Conservation (phyloP, 2,888 invertebrate genomes). For the Dinocampus coccinellae region DNA sequence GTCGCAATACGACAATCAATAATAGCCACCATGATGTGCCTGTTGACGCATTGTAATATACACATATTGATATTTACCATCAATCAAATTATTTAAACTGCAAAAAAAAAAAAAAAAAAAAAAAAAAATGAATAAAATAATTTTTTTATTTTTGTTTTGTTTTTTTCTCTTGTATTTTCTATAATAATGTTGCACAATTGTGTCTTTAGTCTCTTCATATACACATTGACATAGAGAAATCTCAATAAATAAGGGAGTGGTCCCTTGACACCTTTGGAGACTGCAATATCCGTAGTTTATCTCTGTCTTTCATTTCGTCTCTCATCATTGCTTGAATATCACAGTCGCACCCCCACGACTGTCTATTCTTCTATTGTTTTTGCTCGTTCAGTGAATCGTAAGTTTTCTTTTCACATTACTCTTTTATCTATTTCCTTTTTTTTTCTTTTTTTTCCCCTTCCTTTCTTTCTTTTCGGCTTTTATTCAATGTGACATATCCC, state of each 20-base stretch:
- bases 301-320: constrained; percentile 15
- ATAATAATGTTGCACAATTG: constrained; percentile 29
- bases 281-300: constrained; percentile 37
- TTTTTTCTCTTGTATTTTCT: background rate
- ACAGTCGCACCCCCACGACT: constrained; percentile 32
- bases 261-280: constrained; percentile 34
- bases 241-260: constrained; percentile 26
- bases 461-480: background rate
- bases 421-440: background rate
- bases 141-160: background rate
- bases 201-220: constrained; percentile 22
- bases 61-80: background rate
- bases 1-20: constrained; percentile 67
- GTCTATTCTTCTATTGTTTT: constrained; percentile 30
- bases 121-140: background rate
- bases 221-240: background rate
- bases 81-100: background rate
- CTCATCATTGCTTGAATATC: background rate
- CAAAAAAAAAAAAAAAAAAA: background rate
- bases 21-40: constrained; percentile 46
- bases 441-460: background rate
- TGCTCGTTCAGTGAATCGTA: constrained; percentile 30
- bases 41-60: constrained; percentile 28
- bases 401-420: constrained; percentile 26
- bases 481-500: background rate